Conservation (phyloP, 2,797 vertebrate species). For the Aldrovandia affinis region DNA sequence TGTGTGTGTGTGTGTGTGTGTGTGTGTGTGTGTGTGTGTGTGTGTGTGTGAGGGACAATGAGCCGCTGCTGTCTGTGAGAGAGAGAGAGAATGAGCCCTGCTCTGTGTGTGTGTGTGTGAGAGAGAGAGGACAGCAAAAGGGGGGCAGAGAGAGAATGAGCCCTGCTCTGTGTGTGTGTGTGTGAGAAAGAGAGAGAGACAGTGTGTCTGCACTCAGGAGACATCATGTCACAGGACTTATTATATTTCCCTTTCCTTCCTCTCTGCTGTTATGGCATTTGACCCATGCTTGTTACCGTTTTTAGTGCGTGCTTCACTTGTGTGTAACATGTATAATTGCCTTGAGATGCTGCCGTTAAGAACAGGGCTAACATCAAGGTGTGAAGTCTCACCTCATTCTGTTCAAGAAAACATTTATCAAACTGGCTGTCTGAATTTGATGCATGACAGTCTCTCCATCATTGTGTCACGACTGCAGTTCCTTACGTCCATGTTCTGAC, state of each 20-base stretch:
- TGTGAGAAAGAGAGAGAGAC: not conserved
- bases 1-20: slow-evolving; percentile 10
- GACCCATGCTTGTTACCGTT: not conserved
- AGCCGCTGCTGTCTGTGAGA: no score
- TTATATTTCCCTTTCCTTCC: not conserved
- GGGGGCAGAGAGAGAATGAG: no score
- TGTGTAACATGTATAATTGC: not conserved
- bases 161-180: not conserved
- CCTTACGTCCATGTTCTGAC: not conserved
- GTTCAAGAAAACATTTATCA: not conserved
- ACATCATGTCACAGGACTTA: slow-evolving; percentile 14
- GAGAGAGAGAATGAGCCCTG: no score
- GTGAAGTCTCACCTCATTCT: not conserved
- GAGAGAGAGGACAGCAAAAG: no score
- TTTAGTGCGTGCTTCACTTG: no score
- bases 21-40: slow-evolving; percentile 18
- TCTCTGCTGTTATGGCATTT: not conserved
- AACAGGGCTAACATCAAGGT: not conserved
- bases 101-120: no score
- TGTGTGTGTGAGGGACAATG: not conserved
- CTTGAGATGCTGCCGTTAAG: not conserved
- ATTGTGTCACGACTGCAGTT: not conserved
- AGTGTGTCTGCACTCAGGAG: not conserved
- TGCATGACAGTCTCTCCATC: not conserved
- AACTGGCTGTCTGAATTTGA: not conserved